phyloP scores from a whole-genome alignment of 2,888 invertebrate species.

The Tenthredo amoena region DNA sequence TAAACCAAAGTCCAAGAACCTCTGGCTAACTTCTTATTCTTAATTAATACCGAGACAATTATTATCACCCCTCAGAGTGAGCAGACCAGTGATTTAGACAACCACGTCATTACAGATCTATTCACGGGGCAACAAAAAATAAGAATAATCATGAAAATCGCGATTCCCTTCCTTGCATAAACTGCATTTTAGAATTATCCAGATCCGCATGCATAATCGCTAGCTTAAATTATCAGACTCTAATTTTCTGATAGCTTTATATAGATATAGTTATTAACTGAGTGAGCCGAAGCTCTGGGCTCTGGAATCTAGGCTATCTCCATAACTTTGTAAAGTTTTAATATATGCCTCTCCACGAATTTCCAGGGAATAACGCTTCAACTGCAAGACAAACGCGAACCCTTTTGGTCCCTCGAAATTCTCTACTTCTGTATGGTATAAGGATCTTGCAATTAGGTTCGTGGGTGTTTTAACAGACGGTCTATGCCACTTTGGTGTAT shows the following conservation, averaged over 20 bases:
- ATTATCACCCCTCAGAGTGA: background rate
- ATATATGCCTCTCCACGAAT: constrained; percentile 45
- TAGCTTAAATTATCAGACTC: background rate
- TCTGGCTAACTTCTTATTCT: background rate
- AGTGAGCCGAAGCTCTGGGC: background rate
- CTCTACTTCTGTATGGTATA: background rate
- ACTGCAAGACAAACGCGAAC: constrained; percentile 39
- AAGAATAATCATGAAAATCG: background rate
- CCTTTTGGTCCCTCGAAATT: constrained; percentile 26
- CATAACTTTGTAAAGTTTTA: constrained; percentile 42
- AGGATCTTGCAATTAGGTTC: background rate
- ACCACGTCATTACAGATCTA: background rate
- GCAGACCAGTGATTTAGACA: background rate
- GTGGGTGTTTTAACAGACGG: constrained; percentile 18
- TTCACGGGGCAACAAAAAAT: background rate
- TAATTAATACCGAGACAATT: background rate
- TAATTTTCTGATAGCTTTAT: background rate
- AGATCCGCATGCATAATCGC: background rate
- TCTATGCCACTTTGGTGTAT: background rate
- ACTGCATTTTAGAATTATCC: background rate
- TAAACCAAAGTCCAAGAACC: background rate
- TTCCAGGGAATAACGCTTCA: constrained; percentile 28
- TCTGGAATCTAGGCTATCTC: background rate
- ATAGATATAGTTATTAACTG: background rate
- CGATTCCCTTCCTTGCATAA: background rate